Conservation (phyloP, 2,888 invertebrate genomes). For the Hyles lineata region DNA sequence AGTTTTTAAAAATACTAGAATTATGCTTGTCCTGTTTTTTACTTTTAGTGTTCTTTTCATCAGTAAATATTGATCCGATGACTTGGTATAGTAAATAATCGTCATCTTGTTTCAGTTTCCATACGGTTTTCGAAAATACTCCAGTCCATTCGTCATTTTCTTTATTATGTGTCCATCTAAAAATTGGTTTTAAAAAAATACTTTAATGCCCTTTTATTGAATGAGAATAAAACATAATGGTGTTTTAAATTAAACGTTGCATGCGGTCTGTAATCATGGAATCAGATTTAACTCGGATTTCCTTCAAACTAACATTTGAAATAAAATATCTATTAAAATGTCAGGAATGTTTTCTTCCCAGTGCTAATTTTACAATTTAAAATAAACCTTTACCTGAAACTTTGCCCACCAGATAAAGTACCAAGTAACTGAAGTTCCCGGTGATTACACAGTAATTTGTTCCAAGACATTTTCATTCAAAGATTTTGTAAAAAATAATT, state of each 20-base stretch:
- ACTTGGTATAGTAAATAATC: conserved; percentile 86
- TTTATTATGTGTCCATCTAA: conserved; percentile 86
- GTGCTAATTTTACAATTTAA: background rate
- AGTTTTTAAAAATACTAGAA: conserved; percentile 65
- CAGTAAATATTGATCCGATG: conserved; percentile 67
- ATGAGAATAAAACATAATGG: no score
- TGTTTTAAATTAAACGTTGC: no score
- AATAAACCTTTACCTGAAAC: conserved; percentile 88
- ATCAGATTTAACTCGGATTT: no score
- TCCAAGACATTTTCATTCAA: conserved; percentile 69
- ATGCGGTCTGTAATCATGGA: no score
- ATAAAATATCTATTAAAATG: no score
- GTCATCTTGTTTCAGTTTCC: conserved; percentile 89
- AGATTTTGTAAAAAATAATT: background rate
- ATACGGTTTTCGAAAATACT: conserved; percentile 89
- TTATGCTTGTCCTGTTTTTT: conserved; percentile 34
- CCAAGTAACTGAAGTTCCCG: conserved; percentile 87
- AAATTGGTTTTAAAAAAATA: conserved; percentile 37
- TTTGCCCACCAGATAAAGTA: conserved; percentile 92
- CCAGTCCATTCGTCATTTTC: conserved; percentile 88
- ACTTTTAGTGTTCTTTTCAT: conserved; percentile 36
- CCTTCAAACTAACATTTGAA: no score
- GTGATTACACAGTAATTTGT: conserved; percentile 80
- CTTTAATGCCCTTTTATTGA: no score
- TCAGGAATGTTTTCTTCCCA: conserved; percentile 4